Evolutionary conservation across 2,888 invertebrate species (phyloP), one percentile per base, ranked within the genome.

Genomic region (Orthonevra nobilis): DNA sequence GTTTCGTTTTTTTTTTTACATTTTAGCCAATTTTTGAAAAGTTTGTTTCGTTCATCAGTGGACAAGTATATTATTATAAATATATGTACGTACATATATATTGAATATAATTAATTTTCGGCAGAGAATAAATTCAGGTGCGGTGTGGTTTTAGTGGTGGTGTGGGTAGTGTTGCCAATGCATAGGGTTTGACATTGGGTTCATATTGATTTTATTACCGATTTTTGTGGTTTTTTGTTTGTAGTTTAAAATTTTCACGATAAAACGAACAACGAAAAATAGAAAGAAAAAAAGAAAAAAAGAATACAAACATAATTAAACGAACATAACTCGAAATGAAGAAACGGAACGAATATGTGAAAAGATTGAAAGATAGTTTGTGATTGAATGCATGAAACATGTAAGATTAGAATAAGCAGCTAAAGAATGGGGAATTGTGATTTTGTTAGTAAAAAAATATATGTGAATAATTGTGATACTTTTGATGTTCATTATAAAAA

Each of bases 251-350:
- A 42, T 50, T 38, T 66, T 61, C 66, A 73, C 70, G 81, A 72
- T 58, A 64, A 82, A 83, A 81, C 75, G 74, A 82, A 82, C 81
- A 69, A 40, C 52, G 73, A 81, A 54, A 38, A 64, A 75, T 64
- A 58, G 44, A 81, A 73, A 58, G 46, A 54, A 81, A 74, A 54
- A 58, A 46, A 32, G 14, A 56, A 28, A 48, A 38, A 6, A 38
- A 4, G 48, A 48, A 72, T 56, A 63, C 38, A 48, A 64, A 72
- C 30, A 64, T 72, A 79, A 54, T 74, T 44, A 56, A 82, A 75
- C 68, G 82, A 82, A 75, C 70, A 48, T 79, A 72, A 72, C 63
- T 44, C 17, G 69, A 54, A 64, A 15, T 40, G 42, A 40, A n/a
- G 17, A 12, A 23, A 54, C 10, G 28, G 9, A 42, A 4, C 12